Base-by-base conservation (phyloP, 1,140 invertebrate species). In the Bilobella aurantiaca region DNA sequence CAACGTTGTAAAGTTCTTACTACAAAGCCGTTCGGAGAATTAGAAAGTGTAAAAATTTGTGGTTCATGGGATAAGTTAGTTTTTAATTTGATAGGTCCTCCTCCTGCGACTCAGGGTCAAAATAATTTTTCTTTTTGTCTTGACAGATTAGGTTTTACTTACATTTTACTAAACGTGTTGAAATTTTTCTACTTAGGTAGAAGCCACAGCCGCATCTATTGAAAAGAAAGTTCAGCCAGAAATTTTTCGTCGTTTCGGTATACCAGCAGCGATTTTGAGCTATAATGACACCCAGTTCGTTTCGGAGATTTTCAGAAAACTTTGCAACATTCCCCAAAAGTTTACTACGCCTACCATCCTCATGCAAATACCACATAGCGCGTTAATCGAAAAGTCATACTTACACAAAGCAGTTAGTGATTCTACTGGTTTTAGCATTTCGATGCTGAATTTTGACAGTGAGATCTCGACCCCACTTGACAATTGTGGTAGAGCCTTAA, bases 341-440 rank as follows among this genome's bases (percentile, higher is more conserved):
- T 75, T 72, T 18, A 74, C 73, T 1, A 74, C 77, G 0, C 42
- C 74, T 79, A 80, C 66, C 76, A 78, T 65, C 75, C 78, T 2
- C 72, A 76, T 58, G 69, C 75, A 0, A 79, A 80, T 56, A 75
- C 75, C 0, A 75, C 75, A 0, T 78, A 80, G 66, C 58, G 78
- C 12, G 75, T 75, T 8, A 81, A 81, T 63, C 56, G 75, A 21
- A 76, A 76, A 23, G 25, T 81, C 0, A 78, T 79, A 63, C 68
- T 74, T 77, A 65, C 79, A 80, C 32, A 77, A 77, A 1, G 78
- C 76, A 0, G 65, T 72, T 12, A 64, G 76, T 67, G 66, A 74
- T 25, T 68, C 75, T 0, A 80, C 76, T 16, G 66, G 73, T 8
- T 1, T 73, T 49, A 76, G 75, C 0, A 75, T 77, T 2, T 75